Base-by-base conservation (phyloP, 37 sponge, comb jelly and placozoan species). In the Theonella swinhoei region DNA sequence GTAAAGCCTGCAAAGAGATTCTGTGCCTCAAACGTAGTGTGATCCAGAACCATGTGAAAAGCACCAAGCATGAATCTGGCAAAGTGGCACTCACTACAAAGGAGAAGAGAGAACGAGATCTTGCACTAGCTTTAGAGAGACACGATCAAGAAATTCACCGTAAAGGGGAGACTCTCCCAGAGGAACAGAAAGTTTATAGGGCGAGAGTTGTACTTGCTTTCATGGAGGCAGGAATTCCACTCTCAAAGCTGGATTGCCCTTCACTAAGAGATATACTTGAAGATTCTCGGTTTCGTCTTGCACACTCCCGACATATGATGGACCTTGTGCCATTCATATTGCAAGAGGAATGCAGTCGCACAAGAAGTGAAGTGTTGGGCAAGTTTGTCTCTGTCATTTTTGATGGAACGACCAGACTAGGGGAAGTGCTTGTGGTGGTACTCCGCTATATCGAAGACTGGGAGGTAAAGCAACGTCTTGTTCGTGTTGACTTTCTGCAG, bases 391-490 rank as follows among this genome's bases (percentile, higher is more conserved):
- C 79, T 9, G n/a, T 78, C 62, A 78, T 78, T 62, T 78, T 78
- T 34, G 79, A 78, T 62, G 79, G 79, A 24, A 78, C 79, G 22
- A 63, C 79, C 1, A 29, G 79, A 2, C 64, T 78, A 14, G 79
- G 79, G 24, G 79, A 78, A 64, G 79, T 59, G n/a, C 34, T 78
- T 3, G 79, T 59, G 22, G 42, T 78, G 24, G 79, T 78, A 11
- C 3, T 78, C 11, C 79, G 79, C 36, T 78, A 63, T 62, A 36
- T 78, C 9, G 32, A 83, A 2, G 80, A 79, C 41, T 73, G 74
- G 75, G 38, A 34, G 30, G 24, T 81, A 7, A 26, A 81, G 61
- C 82, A 81, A 34, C 62, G 72, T 23, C 40, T 70, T 23, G 25
- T 81, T 31, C 19, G 82, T 5, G 24, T 81, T 25, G 70, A 81